phyloP scores from a whole-genome alignment of 2,888 invertebrate genomes.

The Dynastes hyllus region DNA sequence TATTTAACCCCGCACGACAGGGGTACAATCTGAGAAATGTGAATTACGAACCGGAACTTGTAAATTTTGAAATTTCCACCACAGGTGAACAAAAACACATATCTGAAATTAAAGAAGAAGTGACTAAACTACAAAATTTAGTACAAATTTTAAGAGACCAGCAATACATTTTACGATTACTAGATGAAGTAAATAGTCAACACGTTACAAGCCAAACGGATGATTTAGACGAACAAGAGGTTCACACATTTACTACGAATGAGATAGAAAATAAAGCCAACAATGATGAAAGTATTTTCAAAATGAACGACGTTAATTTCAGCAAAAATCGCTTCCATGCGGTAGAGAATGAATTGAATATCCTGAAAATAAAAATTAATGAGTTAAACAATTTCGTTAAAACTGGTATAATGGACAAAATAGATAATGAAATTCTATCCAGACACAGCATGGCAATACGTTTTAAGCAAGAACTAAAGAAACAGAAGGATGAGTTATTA shows the following conservation, averaged over 20 bases:
- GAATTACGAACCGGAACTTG: not conserved
- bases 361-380: not conserved
- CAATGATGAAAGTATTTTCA: not conserved
- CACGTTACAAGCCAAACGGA: constrained; percentile 14
- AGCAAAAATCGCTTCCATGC: not conserved
- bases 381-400: constrained; percentile 5
- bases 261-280: not conserved
- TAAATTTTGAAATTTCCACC: not conserved
- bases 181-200: constrained; percentile 55
- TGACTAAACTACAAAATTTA: constrained; percentile 64
- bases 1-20: too few relatives aligned
- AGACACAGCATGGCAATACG: not conserved
- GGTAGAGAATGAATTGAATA: not conserved
- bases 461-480: constrained; percentile 1
- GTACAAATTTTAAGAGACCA: constrained; percentile 65
- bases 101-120: constrained; percentile 62
- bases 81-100: constrained; percentile 54
- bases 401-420: not conserved
- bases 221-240: constrained; percentile 2
- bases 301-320: not conserved
- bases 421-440: not conserved
- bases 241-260: not conserved
- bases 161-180: constrained; percentile 61
- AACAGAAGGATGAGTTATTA: constrained; percentile 16
- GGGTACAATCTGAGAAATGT: not conserved